Evolutionary conservation across 1,140 invertebrate genomes (phyloP).

Genomic region (Drosophila repletoides): DNA sequence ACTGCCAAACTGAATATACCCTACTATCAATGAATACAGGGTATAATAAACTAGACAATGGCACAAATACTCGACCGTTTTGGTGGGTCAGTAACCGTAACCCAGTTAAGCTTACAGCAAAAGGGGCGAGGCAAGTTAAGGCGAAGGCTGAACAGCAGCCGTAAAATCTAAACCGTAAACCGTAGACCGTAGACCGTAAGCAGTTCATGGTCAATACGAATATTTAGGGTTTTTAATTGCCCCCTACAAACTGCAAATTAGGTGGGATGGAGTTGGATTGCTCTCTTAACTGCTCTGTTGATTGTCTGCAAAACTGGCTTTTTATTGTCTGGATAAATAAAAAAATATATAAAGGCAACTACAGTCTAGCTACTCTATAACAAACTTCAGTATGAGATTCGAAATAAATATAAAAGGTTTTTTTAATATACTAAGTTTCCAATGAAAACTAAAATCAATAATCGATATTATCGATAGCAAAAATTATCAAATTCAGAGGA

Average conservation of each 20-base stretch:
- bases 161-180: slow-evolving; percentile 10
- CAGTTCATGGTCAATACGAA: slow-evolving; percentile 58
- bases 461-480: too few species aligned
- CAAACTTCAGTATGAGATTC: too few species aligned
- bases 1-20: too few species aligned
- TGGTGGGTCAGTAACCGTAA: slow-evolving; percentile 64
- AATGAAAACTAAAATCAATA: too few species aligned
- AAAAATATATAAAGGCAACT: background rate
- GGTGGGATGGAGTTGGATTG: background rate
- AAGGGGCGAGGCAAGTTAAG: slow-evolving; percentile 41
- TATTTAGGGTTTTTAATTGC: slow-evolving; percentile 41
- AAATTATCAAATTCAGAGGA: too few species aligned
- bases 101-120: slow-evolving; percentile 36
- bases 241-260: background rate
- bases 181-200: too few species aligned
- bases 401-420: too few species aligned
- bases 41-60: slow-evolving; percentile 51
- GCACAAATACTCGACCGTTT: slow-evolving; percentile 52
- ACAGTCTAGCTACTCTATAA: too few species aligned
- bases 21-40: too few species aligned
- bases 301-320: slow-evolving; percentile 5
- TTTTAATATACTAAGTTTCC: too few species aligned
- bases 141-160: slow-evolving; percentile 48
- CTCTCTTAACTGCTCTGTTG: too few species aligned
- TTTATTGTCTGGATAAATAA: background rate